Evolutionary conservation across 37 sponge, comb jelly and placozoan genomes (phyloP), one percentile per base, ranked within the genome.

Genomic region (Chondrilla cf. caribensis): DNA sequence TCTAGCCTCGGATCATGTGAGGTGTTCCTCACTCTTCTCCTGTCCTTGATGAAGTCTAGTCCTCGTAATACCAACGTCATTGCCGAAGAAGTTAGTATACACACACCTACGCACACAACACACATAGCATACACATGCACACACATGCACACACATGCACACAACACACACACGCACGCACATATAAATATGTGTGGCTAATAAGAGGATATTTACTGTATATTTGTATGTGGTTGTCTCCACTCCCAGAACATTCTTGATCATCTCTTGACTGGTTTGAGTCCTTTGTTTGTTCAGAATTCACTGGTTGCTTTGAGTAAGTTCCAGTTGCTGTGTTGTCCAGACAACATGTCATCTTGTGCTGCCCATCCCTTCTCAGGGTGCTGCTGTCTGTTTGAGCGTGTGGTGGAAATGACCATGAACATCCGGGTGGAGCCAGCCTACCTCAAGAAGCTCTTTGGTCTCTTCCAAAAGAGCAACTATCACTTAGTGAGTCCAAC

Each of bases 61-160:
- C 32, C 35, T 24, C 71, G 73, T 81, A 90, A 90, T 47, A 28
- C 62, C 0, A 75, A n/a, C 3, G 54, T 86, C 9, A 67, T 90
- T 55, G 83, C 84, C 55, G 84, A 81, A 64, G 83, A 87, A 77
- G 90, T 90, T 37, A 18, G 82, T n/a, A 29, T 6, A 62, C 64
- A 62, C 51, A 47, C 51, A 47, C 51, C 6, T 26, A 31, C 79
- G 7, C 41, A 58, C 21, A 38, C 43, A 2, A 18, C 25, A 25
- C 1, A 36, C 58, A 3, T 26, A 17, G 6, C 60, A n/a, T 18
- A 29, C 80, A 25, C 60, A 28, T 19, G 19, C 81, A 8, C 80
- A 15, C 58, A 25, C 80, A 79, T 58, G 32, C 60, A 57, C 35
- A 79, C 80, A 57, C 80, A 79, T 47, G n/a, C 43, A 82, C 70